Percentiles rank a stretch among this genome's conserved stretches.
Conservation (phyloP, 2,113 vertebrate genomes). For the Macquaria australasica region DNA sequence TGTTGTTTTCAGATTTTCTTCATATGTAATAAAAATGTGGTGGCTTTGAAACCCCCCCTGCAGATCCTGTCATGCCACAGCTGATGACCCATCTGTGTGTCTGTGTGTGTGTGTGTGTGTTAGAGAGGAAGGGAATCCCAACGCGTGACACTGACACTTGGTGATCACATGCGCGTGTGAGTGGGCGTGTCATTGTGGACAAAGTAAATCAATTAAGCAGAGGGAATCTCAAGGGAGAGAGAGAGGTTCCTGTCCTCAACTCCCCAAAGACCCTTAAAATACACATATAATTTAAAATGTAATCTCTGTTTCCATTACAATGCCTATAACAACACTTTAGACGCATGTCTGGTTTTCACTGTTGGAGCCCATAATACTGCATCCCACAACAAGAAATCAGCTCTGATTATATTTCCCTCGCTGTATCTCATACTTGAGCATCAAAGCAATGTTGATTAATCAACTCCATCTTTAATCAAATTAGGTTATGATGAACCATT, state of each 20-base stretch:
- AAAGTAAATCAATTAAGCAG: conserved; percentile 83
- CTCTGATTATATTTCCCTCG: conserved; percentile 13
- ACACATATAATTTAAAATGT: conserved; percentile 72
- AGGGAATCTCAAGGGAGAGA: conserved; percentile 54
- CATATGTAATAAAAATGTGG: background rate
- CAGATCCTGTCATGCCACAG: conserved; percentile 22
- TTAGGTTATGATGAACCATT: conserved; percentile 65
- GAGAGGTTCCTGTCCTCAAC: conserved; percentile 35
- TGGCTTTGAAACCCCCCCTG: background rate
- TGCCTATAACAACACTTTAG: conserved; percentile 20
- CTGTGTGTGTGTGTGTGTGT: conserved; percentile 18
- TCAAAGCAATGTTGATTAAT: conserved; percentile 53
- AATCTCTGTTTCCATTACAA: conserved; percentile 67
- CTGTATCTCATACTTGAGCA: conserved; percentile 25
- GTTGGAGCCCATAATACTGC: conserved; percentile 12
- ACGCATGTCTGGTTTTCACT: conserved; percentile 4
- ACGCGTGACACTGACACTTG: conserved; percentile 49
- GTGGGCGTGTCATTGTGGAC: conserved; percentile 70
- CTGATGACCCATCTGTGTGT: conserved; percentile 53
- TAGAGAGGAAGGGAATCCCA: conserved; percentile 9
- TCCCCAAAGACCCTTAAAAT: conserved; percentile 72
- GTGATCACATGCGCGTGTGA: conserved; percentile 56
- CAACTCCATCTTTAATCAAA: conserved; percentile 56
- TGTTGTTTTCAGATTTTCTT: background rate
- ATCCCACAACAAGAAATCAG: conserved; percentile 19